phyloP scores from a whole-genome alignment of 1,140 invertebrate species.

The Psilanteris sp. region DNA sequence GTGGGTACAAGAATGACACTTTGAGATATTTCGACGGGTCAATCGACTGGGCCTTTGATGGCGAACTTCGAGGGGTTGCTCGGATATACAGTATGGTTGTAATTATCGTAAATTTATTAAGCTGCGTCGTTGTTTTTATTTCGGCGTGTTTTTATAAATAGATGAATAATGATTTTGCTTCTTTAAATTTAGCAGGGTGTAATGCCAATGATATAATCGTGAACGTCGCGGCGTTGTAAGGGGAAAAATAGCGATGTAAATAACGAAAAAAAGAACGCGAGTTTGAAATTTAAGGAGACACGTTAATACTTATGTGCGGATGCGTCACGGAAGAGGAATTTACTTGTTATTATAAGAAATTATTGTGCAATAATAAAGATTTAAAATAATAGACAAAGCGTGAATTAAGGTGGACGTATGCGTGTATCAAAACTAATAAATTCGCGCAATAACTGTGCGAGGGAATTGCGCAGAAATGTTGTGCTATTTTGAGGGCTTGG shows the following conservation, averaged over 20 bases:
- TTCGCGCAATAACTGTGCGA: too few relatives aligned
- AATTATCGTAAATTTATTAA: conserved; percentile 38
- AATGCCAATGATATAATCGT: conserved; percentile 14
- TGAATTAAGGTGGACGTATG: conserved; percentile 4
- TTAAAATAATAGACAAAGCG: conserved; percentile 23
- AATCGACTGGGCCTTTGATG: conserved; percentile 28
- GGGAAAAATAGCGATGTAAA: too few relatives aligned
- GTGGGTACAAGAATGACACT: conserved; percentile 14
- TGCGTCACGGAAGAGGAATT: conserved; percentile 11
- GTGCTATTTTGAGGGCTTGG: too few relatives aligned
- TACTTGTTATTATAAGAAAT: conserved; percentile 38
- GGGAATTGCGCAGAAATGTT: too few relatives aligned
- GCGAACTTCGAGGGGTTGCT: not conserved
- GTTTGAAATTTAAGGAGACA: conserved; percentile 20
- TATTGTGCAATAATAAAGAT: too few relatives aligned
- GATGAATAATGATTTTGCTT: conserved; percentile 14
- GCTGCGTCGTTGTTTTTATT: not conserved
- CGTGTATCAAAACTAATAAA: conserved; percentile 9
- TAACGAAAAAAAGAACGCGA: conserved; percentile 9
- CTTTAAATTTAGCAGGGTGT: conserved; percentile 13
- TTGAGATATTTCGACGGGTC: conserved; percentile 30
- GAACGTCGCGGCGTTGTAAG: not conserved
- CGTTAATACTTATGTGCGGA: conserved; percentile 25
- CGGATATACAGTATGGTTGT: not conserved
- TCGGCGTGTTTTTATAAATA: conserved; percentile 12